These are phyloP conservation scores for Chrysolina haemoptera DNA, from an alignment of 2,888 invertebrate genomes.

Conservation along the genomic window DNA sequence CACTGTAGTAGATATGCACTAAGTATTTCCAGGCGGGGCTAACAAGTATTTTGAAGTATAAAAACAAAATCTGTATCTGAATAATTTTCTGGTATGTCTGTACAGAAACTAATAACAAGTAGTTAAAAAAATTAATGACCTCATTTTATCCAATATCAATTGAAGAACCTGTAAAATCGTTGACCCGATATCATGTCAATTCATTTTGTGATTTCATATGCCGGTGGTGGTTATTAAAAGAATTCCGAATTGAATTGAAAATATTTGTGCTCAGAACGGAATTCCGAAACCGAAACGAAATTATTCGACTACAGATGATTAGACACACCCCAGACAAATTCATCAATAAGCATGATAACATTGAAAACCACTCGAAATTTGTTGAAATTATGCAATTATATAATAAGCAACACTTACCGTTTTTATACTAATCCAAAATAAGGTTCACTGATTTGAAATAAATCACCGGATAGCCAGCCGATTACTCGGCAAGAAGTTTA, in stretches of 20 bases:
- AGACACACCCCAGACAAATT: constrained; percentile 50
- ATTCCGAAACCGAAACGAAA: constrained; percentile 13
- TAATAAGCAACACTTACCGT: constrained; percentile 46
- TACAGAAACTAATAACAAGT: not conserved
- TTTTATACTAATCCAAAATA: constrained; percentile 48
- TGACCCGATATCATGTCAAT: not conserved
- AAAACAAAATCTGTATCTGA: not conserved
- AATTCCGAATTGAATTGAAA: not conserved
- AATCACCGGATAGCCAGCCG: constrained; percentile 44
- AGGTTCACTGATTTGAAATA: constrained; percentile 39
- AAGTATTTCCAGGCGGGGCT: constrained; percentile 11
- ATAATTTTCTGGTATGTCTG: not conserved
- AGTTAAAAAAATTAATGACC: not conserved
- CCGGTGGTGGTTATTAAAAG: not conserved
- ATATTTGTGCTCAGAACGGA: not conserved
- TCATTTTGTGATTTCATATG: not conserved
- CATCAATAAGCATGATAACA: constrained; percentile 15
- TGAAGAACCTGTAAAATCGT: not conserved
- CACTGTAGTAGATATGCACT: constrained; percentile 4
- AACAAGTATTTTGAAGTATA: not conserved
- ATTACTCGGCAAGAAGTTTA: constrained; percentile 46
- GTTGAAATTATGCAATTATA: constrained; percentile 18
- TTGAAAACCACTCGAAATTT: constrained; percentile 16
- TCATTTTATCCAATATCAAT: not conserved
- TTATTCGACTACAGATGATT: constrained; percentile 35